phyloP scores from a whole-genome alignment of 2,113 vertebrate genomes.

The Sturnus vulgaris region DNA sequence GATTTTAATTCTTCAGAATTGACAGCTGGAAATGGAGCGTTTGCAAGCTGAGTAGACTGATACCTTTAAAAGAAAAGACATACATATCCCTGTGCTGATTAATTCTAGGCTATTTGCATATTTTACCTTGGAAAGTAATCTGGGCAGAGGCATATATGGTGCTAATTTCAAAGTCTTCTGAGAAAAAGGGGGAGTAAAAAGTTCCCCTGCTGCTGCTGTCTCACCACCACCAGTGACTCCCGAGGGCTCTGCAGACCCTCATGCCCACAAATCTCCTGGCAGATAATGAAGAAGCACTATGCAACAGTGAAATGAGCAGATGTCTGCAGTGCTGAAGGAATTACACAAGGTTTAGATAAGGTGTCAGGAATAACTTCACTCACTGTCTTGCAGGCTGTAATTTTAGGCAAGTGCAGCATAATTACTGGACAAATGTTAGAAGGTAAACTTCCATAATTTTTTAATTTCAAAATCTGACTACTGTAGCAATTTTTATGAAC shows the following conservation, averaged over 20 bases:
- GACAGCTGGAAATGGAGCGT: conserved; percentile 28
- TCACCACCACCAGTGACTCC: neutral
- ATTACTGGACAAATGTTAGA: conserved; percentile 1
- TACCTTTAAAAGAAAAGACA: neutral
- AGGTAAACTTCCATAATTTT: neutral
- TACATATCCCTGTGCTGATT: neutral
- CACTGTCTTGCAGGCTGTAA: neutral
- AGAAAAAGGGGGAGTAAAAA: neutral
- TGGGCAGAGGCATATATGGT: neutral
- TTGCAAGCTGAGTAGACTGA: neutral
- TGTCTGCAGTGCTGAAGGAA: neutral
- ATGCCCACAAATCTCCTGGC: neutral
- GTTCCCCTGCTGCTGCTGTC: neutral
- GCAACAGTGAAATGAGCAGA: neutral
- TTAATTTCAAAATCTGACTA: neutral
- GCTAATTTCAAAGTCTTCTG: neutral
- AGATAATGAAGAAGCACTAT: neutral
- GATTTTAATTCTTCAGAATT: conserved; percentile 62
- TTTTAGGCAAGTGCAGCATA: neutral
- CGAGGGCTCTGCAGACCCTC: neutral
- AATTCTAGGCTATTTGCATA: conserved; percentile 23
- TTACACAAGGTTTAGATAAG: neutral
- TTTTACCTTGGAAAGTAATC: neutral
- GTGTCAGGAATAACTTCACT: conserved; percentile 5
- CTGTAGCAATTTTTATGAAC: neutral